Evolutionary conservation across 2,888 invertebrate genomes (phyloP).

Genomic region (Dynastes tityus): DNA sequence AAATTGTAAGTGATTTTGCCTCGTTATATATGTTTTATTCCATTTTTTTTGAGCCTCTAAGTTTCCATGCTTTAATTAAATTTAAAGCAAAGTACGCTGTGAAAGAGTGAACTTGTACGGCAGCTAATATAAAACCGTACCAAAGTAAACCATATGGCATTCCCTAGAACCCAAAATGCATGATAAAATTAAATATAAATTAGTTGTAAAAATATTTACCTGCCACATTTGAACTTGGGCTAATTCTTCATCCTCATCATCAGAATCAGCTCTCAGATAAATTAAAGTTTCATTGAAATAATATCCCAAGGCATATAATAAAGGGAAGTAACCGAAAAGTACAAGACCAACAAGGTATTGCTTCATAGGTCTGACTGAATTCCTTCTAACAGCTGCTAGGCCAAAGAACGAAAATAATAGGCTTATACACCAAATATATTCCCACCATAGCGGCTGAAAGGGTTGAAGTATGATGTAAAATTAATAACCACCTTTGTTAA

Average conservation of each 20-base stretch:
- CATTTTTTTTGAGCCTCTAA: conserved; percentile 80
- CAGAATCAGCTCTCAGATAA: conserved; percentile 79
- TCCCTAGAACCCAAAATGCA: conserved; percentile 72
- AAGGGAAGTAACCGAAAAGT: conserved; percentile 85
- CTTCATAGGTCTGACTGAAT: conserved; percentile 83
- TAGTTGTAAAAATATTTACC: conserved; percentile 70
- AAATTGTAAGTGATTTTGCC: conserved; percentile 1
- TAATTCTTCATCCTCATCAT: conserved; percentile 76
- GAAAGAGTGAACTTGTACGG: conserved; percentile 91
- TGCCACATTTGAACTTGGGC: conserved; percentile 81
- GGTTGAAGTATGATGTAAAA: conserved; percentile 32
- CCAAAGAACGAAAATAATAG: conserved; percentile 88
- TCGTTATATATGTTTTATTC: conserved; percentile 70
- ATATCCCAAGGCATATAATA: conserved; percentile 86
- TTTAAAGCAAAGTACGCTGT: conserved; percentile 89
- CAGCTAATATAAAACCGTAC: conserved; percentile 91
- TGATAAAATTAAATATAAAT: background rate
- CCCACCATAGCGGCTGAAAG: conserved; percentile 90
- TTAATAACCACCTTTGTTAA: background rate
- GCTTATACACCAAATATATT: conserved; percentile 93
- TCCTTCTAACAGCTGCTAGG: conserved; percentile 88
- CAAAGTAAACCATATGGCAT: conserved; percentile 93
- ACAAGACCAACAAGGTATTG: conserved; percentile 87
- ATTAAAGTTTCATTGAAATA: conserved; percentile 89
- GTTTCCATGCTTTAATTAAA: conserved; percentile 87